These are phyloP conservation scores for Grus americana DNA, from an alignment of 2,113 vertebrate genomes.

Conservation along the genomic window DNA sequence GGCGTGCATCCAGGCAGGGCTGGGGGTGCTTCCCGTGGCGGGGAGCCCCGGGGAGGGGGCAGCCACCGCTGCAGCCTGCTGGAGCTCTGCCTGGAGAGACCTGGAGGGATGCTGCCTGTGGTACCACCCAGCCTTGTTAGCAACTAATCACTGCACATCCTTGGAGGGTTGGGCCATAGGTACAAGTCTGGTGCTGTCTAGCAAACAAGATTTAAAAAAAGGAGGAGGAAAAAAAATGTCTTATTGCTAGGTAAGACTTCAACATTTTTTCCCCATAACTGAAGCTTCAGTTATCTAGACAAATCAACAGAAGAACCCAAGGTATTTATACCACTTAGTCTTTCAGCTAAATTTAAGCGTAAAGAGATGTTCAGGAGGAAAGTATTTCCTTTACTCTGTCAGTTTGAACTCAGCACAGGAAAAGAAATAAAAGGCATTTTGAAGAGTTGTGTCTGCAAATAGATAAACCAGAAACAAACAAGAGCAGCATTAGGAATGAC, in stretches of 20 bases:
- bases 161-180: not conserved
- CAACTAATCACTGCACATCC: not conserved
- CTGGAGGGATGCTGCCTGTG: not conserved
- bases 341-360: not conserved
- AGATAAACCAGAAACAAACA: not conserved
- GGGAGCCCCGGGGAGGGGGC: not conserved
- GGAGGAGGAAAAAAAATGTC: not conserved
- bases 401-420: not conserved
- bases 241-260: not conserved
- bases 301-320: not conserved
- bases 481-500: not conserved
- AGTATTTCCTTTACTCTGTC: not conserved
- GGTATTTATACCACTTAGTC: not conserved
- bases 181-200: not conserved
- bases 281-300: not conserved
- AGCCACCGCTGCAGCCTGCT: not conserved
- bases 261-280: not conserved
- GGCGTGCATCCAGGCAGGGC: not conserved
- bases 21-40: rapidly evolving
- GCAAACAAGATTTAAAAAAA: not conserved
- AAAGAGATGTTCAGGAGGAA: not conserved
- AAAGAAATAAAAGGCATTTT: not conserved
- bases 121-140: not conserved
- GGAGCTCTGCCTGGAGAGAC: not conserved
- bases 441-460: not conserved